These are phyloP conservation scores for Hucho hucho DNA, from an alignment of 2,113 vertebrate genomes.

Conservation along the genomic window DNA sequence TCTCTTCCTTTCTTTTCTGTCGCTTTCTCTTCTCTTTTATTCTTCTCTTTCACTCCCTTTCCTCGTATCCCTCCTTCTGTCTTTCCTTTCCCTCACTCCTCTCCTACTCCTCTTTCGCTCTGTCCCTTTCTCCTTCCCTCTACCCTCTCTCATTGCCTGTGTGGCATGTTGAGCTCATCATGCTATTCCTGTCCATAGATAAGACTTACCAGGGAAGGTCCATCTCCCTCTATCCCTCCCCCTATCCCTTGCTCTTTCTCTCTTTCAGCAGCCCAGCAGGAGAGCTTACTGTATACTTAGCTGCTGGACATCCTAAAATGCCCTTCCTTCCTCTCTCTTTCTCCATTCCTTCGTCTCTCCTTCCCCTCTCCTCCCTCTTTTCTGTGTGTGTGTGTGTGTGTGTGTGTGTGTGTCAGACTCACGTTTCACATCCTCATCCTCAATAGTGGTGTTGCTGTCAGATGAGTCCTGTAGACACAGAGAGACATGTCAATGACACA, in stretches of 20 bases:
- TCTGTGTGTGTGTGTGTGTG: background rate
- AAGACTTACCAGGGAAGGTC: background rate
- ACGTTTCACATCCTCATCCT: constrained; percentile 91
- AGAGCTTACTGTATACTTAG: background rate
- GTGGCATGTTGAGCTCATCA: background rate
- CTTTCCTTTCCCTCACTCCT: constrained; percentile 5
- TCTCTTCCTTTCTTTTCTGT: background rate
- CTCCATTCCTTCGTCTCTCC: background rate
- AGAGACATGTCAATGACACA: constrained; percentile 11
- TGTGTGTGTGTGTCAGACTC: constrained; percentile 12
- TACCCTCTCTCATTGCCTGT: constrained; percentile 7
- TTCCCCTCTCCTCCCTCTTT: background rate
- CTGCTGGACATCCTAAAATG: background rate
- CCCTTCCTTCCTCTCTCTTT: too few relatives aligned
- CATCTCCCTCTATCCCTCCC: too few relatives aligned
- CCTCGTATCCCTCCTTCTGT: background rate
- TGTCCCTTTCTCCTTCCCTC: background rate
- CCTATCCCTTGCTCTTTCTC: too few relatives aligned
- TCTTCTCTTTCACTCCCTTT: background rate
- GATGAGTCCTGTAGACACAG: constrained; percentile 79
- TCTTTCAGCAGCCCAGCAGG: too few relatives aligned
- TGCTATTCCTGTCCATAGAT: too few relatives aligned
- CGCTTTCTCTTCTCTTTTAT: background rate
- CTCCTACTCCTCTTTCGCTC: background rate
- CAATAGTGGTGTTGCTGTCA: constrained; percentile 87